A percentile compares a stretch with the other conserved stretches of the same genome.
phyloP scores from a whole-genome alignment of 1,140 invertebrate genomes.

The Venturia canescens region DNA sequence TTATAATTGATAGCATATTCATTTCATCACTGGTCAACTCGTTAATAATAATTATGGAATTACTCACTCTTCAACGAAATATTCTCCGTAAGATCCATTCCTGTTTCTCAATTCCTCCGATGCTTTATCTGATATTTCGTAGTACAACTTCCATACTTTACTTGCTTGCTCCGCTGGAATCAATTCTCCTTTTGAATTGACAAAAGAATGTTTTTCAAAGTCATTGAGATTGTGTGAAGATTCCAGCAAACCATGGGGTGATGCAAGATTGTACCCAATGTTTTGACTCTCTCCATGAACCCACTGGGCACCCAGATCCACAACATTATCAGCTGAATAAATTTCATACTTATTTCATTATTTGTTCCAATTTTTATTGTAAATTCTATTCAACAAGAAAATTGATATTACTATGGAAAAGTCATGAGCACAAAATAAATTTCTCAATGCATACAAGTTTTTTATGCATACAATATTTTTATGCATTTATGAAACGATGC shows the following conservation, averaged over 20 bases:
- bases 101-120: slow-evolving; percentile 44
- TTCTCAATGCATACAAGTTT: no score
- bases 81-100: slow-evolving; percentile 51
- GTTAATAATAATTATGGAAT: not conserved
- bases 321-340: slow-evolving; percentile 56
- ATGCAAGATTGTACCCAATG: slow-evolving; percentile 61
- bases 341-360: not conserved
- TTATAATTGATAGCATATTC: no score
- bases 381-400: not conserved
- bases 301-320: slow-evolving; percentile 77
- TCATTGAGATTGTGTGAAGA: slow-evolving; percentile 48
- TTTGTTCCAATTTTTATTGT: not conserved
- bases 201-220: slow-evolving; percentile 48
- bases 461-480: no score
- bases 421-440: no score
- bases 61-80: slow-evolving; percentile 49
- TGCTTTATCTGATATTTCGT: slow-evolving; percentile 44
- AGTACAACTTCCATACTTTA: slow-evolving; percentile 47
- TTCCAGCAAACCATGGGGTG: slow-evolving; percentile 41
- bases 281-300: slow-evolving; percentile 74
- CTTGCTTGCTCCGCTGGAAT: slow-evolving; percentile 45
- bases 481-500: no score
- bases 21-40: no score
- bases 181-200: slow-evolving; percentile 51
- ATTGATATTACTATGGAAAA: no score